Base-by-base conservation (phyloP, 2,113 vertebrate species). In the Cricetomys ansorgei region DNA sequence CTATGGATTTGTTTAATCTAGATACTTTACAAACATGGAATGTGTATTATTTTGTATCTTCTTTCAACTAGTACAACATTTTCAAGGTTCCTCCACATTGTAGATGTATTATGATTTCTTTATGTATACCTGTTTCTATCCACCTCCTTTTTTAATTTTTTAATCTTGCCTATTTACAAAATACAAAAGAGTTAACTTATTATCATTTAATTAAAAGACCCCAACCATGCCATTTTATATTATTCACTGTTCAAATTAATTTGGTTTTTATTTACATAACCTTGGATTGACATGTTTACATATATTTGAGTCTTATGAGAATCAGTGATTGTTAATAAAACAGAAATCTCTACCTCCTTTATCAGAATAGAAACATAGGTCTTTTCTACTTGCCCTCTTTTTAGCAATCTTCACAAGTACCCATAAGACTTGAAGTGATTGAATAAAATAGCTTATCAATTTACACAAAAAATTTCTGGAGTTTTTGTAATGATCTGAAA, bases 401-500 rank as follows among this genome's bases (percentile, higher is more conserved):
- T 84, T 29, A 64, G 76, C 67, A 93, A 65, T 50, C 25, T 92
- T 86, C 27, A 27, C 21, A 48, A 83, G 15, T 62, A 55, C 25
- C 27, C 62, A 45, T 48, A 21, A 73, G 17, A 93, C 37, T 19
- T 17, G 37, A 84, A 75, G 37, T 57, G 27, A 89, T 13, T 84
- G 27, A 81, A 75, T 92, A 75, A 17, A 73, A 17, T 77, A 96
- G 77, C 45, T 53, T 86, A 9, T 70, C 92, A 92, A 96, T 23
- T n/a, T n/a, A 13, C 17, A 91, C 15, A 94, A 73, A 0, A 15
- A 57, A 81, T 92, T 55, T 89, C 45, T 81, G 17, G 83, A 81
- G 59, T 72, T 59, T 89, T 93, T 92, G 2, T 67, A 86, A 67
- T 53, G 55, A 95, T 94, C 10, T 91, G 62, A 91, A 59, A 92